These are phyloP conservation scores for Idaea straminata DNA, from an alignment of 2,888 invertebrate species.

Conservation along the genomic window DNA sequence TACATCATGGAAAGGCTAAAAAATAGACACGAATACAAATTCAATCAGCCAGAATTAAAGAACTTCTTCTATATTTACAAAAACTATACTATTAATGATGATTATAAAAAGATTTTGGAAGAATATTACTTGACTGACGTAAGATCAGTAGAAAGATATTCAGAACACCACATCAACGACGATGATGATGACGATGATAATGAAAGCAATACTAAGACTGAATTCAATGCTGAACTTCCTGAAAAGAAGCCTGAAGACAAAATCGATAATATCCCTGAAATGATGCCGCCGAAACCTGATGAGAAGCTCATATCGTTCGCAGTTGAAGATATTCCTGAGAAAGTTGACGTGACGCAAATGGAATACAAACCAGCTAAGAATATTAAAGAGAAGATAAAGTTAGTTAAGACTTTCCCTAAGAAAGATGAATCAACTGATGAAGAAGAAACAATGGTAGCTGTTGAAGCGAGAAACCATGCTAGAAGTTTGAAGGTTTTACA, in stretches of 20 bases:
- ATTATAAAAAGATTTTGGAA: constrained; percentile 79
- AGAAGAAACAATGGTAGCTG: constrained; percentile 81
- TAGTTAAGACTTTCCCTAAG: constrained; percentile 73
- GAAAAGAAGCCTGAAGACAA: constrained; percentile 56
- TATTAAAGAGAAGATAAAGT: constrained; percentile 77
- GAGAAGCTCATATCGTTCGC: constrained; percentile 79
- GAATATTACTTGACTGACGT: constrained; percentile 83
- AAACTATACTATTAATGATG: constrained; percentile 81
- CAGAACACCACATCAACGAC: constrained; percentile 39
- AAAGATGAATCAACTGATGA: constrained; percentile 73
- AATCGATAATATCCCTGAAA: constrained; percentile 54
- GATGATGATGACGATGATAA: constrained; percentile 46
- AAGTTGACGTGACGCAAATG: constrained; percentile 55
- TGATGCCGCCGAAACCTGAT: constrained; percentile 63
- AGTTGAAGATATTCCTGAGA: constrained; percentile 72
- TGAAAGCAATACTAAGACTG: constrained; percentile 44
- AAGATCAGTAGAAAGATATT: constrained; percentile 74
- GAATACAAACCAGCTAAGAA: constrained; percentile 72
- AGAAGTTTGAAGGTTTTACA: constrained; percentile 62
- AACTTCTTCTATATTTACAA: constrained; percentile 85
- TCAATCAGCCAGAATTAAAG: constrained; percentile 81
- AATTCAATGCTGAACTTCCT: constrained; percentile 52
- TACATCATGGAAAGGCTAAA: constrained; percentile 74
- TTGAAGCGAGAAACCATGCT: constrained; percentile 77
- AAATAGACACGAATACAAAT: constrained; percentile 69